A percentile compares a stretch with the other conserved stretches of the same genome.
Conservation (phyloP, 2,888 invertebrate genomes). For the Phyto melanocephala region DNA sequence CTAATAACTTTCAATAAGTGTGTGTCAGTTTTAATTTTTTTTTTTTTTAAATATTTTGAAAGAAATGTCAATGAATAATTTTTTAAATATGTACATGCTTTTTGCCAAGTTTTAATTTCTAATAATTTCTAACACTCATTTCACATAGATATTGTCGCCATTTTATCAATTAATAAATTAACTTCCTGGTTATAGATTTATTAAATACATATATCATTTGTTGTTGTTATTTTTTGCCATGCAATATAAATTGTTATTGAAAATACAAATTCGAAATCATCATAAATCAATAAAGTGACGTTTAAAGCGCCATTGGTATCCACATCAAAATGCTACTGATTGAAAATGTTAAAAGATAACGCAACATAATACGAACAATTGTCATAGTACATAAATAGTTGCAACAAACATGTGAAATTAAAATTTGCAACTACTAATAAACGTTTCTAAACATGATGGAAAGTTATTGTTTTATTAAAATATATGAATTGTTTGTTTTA, state of each 20-base stretch:
- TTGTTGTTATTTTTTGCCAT: not conserved
- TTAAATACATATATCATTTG: not conserved
- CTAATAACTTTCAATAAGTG: no score
- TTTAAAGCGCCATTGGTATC: constrained; percentile 34
- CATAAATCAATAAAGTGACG: constrained; percentile 42
- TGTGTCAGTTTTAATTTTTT: not conserved
- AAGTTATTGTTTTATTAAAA: no score
- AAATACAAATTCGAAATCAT: constrained; percentile 3
- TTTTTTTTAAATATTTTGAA: not conserved
- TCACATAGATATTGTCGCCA: not conserved
- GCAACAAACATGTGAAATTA: no score
- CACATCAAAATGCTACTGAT: no score
- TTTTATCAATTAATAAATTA: not conserved
- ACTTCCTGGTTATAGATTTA: constrained; percentile 9
- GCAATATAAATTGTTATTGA: not conserved
- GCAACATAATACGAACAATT: no score
- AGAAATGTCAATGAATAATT: not conserved
- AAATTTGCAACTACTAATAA: no score
- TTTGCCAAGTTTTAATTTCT: no score
- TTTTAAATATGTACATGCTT: no score
- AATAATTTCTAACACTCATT: not conserved
- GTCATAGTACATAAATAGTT: no score
- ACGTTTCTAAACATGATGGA: no score
- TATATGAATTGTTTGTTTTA: no score
- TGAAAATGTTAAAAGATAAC: no score